Evolutionary conservation across 2,113 vertebrate species (phyloP), one percentile per base, ranked within the genome.

Genomic region (Erythrocercus mccallii): DNA sequence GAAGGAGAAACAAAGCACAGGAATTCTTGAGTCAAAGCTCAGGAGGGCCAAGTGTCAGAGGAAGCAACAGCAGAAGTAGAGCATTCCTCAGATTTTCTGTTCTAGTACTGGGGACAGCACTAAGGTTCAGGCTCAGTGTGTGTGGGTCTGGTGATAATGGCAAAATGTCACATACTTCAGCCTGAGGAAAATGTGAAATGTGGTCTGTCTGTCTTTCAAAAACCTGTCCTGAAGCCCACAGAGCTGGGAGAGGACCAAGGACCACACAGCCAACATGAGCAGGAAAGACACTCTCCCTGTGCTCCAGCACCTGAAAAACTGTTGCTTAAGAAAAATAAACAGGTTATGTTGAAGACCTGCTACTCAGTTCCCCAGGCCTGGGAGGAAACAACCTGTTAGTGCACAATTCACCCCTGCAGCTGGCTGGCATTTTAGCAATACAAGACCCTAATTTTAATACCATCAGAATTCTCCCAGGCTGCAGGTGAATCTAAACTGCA

Each of bases 401-500:
- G 60, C 78, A 90, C 22, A 57, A 91, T n/a, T 85, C 42, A 12
- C 53, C 83, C 79, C 87, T 65, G 12, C 64, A 61, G 50, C 74
- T 57, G 90, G 74, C 48, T 83, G 77, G 35, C 53, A 17, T 65
- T 88, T 72, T 17, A 81, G 61, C 70, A 86, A 25, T 21, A 12
- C 15, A 62, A 65, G 48, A 23, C 80, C 76, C 71, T 89, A 7
- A 91, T 93, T 90, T 83, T 47, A 93, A 93, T 64, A 16, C 60
- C 71, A 27, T 35, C 72, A 57, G 48, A 53, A 37, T 66, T 61
- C 80, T 96, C 65, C 62, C 54, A 74, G 84, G 86, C 77, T 86
- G 53, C 58, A 92, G 92, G 87, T 96, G 77, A 73, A 76, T 69
- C 88, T 71, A 50, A 95, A 72, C 56, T 31, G 48, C 79, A 70